Evolutionary conservation across 1,140 invertebrate species (phyloP).

Genomic region (Octopus bimaculoides): DNA sequence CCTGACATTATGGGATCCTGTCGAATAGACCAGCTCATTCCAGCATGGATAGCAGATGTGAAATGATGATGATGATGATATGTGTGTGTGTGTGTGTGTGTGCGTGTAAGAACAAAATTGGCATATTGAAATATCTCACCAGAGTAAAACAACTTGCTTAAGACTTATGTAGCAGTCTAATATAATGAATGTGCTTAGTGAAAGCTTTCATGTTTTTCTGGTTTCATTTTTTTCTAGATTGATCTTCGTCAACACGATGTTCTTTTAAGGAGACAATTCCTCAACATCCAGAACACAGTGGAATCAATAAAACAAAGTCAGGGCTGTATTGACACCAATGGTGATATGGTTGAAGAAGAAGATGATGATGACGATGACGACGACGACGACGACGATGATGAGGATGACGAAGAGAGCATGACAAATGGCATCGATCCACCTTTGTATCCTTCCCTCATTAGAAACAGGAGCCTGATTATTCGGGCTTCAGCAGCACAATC

Average conservation of each 20-base stretch:
- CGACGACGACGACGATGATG: constrained; percentile 3
- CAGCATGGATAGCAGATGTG: too few species aligned
- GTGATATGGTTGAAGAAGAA: constrained; percentile 36
- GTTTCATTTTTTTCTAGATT: background rate
- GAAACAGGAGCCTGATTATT: constrained; percentile 5
- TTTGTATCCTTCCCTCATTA: constrained; percentile 8
- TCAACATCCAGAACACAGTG: constrained; percentile 38
- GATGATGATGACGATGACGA: constrained; percentile 25
- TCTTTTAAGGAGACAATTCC: constrained; percentile 33
- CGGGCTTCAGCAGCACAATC: background rate
- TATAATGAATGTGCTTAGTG: too few species aligned
- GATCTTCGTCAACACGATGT: constrained; percentile 1
- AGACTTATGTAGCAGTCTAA: too few species aligned
- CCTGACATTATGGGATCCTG: too few species aligned
- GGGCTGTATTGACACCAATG: constrained; percentile 36
- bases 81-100: too few species aligned
- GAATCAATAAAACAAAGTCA: constrained; percentile 41
- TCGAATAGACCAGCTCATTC: too few species aligned
- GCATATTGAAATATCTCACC: too few species aligned
- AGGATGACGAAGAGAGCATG: constrained; percentile 10
- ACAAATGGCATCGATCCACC: constrained; percentile 20
- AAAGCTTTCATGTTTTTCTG: too few species aligned
- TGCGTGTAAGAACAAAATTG: too few species aligned
- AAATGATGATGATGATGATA: too few species aligned
- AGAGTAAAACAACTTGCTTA: too few species aligned